Percentiles rank a stretch among this genome's conserved stretches.
These are phyloP conservation scores for Tetragonula carbonaria DNA, from an alignment of 2,888 invertebrate genomes.

Conservation along the genomic window DNA sequence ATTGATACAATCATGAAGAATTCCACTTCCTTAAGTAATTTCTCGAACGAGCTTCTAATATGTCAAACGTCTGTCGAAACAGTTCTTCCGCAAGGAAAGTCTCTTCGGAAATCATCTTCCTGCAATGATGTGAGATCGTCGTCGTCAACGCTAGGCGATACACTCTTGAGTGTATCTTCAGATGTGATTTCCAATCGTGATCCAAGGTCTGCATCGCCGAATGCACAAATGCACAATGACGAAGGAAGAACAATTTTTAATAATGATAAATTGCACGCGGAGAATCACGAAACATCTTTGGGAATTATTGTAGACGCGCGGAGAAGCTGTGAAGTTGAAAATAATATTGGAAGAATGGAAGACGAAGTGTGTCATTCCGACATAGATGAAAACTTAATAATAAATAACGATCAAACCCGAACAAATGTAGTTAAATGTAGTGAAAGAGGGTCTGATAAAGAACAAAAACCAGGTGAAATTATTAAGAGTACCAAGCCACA, in stretches of 20 bases:
- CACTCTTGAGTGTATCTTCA: constrained; percentile 10
- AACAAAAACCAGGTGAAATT: not conserved
- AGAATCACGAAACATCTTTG: not conserved
- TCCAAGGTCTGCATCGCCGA: not conserved
- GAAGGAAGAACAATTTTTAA: constrained; percentile 37
- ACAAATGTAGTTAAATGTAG: not conserved
- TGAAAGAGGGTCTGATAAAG: constrained; percentile 4
- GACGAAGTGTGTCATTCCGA: not conserved
- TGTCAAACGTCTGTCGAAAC: not conserved
- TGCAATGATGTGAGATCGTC: constrained; percentile 13
- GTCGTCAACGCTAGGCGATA: constrained; percentile 7
- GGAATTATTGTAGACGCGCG: not conserved
- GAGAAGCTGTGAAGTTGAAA: not conserved
- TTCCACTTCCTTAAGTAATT: constrained; percentile 30
- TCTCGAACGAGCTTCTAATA: constrained; percentile 23
- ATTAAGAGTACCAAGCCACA: constrained; percentile 3
- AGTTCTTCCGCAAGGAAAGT: constrained; percentile 7
- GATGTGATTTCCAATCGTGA: constrained; percentile 7
- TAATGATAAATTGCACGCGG: constrained; percentile 1
- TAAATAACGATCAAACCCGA: not conserved
- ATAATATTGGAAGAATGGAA: no score
- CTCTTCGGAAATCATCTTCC: constrained; percentile 37
- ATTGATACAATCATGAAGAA: constrained; percentile 33
- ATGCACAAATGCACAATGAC: not conserved
- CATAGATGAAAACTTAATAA: not conserved